phyloP scores from a whole-genome alignment of 92 coral and sea anemone genomes.

The Umimayanthus kanabou region DNA sequence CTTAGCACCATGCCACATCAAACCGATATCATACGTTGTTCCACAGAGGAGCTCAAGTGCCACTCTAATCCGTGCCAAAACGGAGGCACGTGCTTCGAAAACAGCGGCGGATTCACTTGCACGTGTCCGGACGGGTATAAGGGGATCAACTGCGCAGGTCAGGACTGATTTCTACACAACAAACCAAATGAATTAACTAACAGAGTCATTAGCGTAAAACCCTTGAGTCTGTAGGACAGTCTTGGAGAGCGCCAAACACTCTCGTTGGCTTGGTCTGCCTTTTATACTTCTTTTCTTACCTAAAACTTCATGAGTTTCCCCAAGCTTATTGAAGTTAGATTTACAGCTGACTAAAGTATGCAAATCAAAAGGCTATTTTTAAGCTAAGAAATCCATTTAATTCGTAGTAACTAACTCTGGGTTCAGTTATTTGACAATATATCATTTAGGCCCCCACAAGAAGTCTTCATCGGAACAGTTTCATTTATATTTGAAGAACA shows the following conservation, averaged over 20 bases:
- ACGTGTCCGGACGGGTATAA: slow-evolving; percentile 82
- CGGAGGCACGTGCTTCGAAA: slow-evolving; percentile 97
- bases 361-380: no score
- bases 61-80: slow-evolving; percentile 97
- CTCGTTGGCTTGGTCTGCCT: no score
- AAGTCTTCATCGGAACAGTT: no score
- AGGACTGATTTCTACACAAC: not conserved
- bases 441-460: no score
- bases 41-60: slow-evolving; percentile 88
- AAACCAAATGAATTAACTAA: not conserved
- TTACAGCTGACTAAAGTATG: no score
- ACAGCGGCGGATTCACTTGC: slow-evolving; percentile 95
- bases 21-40: not conserved
- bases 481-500: no score
- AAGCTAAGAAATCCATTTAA: no score
- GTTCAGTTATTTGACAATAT: no score
- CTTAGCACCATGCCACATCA: not conserved
- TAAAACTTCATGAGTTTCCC: no score
- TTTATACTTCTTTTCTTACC: no score
- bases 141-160: slow-evolving; percentile 93
- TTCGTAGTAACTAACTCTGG: no score
- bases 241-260: not conserved
- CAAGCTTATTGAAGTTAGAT: no score
- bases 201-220: not conserved
- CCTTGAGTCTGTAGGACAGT: not conserved